A percentile compares a stretch with the other conserved stretches of the same genome.
These are phyloP conservation scores for Pelodiscus sinensis DNA, from an alignment of 2,113 vertebrate species.

Conservation along the genomic window DNA sequence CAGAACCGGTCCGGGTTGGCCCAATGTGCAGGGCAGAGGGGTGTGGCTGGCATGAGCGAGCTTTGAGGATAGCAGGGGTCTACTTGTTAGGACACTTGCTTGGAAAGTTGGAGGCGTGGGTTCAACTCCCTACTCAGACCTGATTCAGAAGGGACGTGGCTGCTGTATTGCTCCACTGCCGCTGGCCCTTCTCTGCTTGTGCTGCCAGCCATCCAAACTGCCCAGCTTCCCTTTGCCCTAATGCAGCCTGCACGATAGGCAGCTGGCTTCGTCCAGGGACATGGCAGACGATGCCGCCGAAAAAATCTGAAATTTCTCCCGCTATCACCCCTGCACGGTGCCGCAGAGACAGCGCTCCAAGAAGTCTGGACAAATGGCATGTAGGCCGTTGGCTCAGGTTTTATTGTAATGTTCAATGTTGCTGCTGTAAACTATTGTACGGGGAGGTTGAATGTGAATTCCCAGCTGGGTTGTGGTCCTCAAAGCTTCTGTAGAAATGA, in stretches of 20 bases:
- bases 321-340: background rate
- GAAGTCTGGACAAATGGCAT: background rate
- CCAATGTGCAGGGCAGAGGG: too few relatives aligned
- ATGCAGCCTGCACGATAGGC: background rate
- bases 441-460: background rate
- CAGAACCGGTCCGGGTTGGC: too few relatives aligned
- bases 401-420: too few relatives aligned
- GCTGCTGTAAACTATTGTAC: fast-evolving
- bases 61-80: background rate
- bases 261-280: background rate
- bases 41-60: background rate
- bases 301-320: background rate
- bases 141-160: background rate
- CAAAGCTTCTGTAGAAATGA: background rate
- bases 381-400: background rate
- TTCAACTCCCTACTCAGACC: background rate
- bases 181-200: background rate
- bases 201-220: background rate
- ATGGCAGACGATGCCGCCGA: background rate
- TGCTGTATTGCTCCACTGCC: background rate
- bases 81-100: background rate
- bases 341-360: background rate
- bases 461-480: background rate
- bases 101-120: background rate
- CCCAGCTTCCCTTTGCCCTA: background rate